Evolutionary conservation across 2,113 vertebrate species (phyloP).

Genomic region (Sclerurus mexicanus): DNA sequence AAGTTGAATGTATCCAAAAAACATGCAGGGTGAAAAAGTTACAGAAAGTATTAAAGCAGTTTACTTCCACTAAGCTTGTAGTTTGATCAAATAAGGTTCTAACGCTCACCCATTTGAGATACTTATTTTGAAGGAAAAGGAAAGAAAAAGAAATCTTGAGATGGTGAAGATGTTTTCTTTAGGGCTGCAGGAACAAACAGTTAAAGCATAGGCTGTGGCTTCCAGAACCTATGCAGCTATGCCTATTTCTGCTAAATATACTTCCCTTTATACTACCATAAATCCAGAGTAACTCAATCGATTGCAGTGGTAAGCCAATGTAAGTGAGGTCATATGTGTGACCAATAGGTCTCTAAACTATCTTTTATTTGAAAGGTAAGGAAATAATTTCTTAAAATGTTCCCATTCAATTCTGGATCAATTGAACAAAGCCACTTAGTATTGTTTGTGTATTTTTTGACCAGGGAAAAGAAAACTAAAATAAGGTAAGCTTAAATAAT

Average conservation of each 20-base stretch:
- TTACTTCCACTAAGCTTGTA: not conserved
- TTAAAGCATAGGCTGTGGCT: not conserved
- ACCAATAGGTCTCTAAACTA: not conserved
- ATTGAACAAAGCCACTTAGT: constrained; percentile 7
- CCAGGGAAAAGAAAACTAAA: not conserved
- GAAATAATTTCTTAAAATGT: not conserved
- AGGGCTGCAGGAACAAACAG: not conserved
- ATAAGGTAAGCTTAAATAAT: not conserved
- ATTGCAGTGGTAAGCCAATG: not conserved
- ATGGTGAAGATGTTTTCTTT: not conserved
- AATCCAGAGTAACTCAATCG: not conserved
- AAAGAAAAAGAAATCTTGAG: not conserved
- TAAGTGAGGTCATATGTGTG: not conserved
- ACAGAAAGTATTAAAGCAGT: fast-evolving
- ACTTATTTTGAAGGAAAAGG: not conserved
- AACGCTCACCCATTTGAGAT: not conserved
- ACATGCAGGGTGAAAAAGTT: not conserved
- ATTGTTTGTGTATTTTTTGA: not conserved
- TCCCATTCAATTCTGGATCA: not conserved
- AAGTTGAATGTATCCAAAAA: not conserved
- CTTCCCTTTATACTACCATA: not conserved
- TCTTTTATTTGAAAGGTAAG: not conserved
- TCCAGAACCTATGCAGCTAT: not conserved
- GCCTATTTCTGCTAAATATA: not conserved
- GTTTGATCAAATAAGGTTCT: not conserved